Percentiles rank a stretch among this genome's conserved stretches.
phyloP scores from a whole-genome alignment of 1,140 invertebrate genomes.

The Neodiprion lecontei region DNA sequence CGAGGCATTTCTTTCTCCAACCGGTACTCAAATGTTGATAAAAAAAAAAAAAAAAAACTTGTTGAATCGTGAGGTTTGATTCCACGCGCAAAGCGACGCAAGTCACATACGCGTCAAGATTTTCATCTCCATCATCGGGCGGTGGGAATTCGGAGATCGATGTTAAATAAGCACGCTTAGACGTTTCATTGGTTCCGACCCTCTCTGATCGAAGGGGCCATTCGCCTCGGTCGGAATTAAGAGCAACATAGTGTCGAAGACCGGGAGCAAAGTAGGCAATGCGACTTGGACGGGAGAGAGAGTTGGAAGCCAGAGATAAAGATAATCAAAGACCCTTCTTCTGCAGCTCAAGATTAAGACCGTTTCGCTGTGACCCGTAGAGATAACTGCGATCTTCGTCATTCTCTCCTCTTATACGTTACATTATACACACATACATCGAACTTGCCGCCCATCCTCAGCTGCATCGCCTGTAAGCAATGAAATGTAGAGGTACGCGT shows the following conservation, averaged over 20 bases:
- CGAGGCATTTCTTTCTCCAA: too few relatives aligned
- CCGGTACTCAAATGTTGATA: too few relatives aligned
- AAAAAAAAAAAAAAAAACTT: too few relatives aligned
- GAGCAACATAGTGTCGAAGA: background rate
- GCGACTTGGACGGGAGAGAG: background rate
- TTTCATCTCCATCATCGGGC: too few relatives aligned
- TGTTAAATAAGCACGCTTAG: too few relatives aligned
- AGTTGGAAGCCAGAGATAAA: slow-evolving; percentile 37
- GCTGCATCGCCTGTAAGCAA: slow-evolving; percentile 51
- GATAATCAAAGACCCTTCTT: slow-evolving; percentile 38
- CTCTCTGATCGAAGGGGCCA: too few relatives aligned
- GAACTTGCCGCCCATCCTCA: slow-evolving; percentile 40
- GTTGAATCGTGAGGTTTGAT: too few relatives aligned
- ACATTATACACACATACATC: slow-evolving; percentile 24
- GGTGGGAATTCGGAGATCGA: too few relatives aligned
- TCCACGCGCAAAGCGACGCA: too few relatives aligned
- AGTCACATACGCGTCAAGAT: too few relatives aligned
- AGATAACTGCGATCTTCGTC: slow-evolving; percentile 50
- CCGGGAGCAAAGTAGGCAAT: background rate
- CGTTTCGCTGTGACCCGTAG: slow-evolving; percentile 55
- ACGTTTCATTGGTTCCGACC: too few relatives aligned
- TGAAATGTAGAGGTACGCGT: slow-evolving; percentile 21
- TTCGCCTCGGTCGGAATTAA: too few relatives aligned
- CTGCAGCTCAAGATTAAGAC: slow-evolving; percentile 54
- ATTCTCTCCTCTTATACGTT: background rate